A percentile compares a stretch with the other conserved stretches of the same genome.
These are phyloP conservation scores for Eupithecia centaureata DNA, from an alignment of 2,888 invertebrate species.

Conservation along the genomic window DNA sequence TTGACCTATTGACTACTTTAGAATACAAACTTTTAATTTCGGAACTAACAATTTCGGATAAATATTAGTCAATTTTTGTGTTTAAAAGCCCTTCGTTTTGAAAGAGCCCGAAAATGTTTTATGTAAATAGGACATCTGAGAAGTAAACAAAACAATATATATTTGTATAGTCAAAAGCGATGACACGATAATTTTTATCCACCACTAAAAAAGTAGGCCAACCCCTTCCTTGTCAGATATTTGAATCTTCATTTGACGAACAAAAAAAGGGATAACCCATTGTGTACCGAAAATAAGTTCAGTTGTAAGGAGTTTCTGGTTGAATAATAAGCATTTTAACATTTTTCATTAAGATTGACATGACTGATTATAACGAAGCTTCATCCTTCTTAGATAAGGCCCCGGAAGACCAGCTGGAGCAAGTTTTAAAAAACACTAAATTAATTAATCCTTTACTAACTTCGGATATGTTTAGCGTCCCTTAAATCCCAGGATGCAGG, in stretches of 20 bases:
- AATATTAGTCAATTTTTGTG: not conserved
- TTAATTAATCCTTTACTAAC: slow-evolving; percentile 5
- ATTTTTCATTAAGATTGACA: slow-evolving; percentile 82
- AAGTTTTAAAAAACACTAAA: slow-evolving; percentile 1
- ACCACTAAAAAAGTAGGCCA: slow-evolving; percentile 66
- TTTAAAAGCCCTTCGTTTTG: slow-evolving; percentile 23
- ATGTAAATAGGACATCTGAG: slow-evolving; percentile 56
- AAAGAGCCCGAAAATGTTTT: slow-evolving; percentile 47
- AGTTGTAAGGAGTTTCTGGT: slow-evolving; percentile 74
- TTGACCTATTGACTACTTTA: too few relatives aligned
- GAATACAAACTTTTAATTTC: too few relatives aligned
- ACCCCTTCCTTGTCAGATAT: slow-evolving; percentile 76
- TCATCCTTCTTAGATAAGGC: slow-evolving; percentile 51
- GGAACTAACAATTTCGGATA: not conserved
- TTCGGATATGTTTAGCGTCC: slow-evolving; percentile 6
- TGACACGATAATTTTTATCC: slow-evolving; percentile 70
- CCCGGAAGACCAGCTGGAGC: slow-evolving; percentile 16
- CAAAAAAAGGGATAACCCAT: slow-evolving; percentile 74
- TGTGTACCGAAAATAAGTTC: slow-evolving; percentile 70
- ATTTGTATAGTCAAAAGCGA: slow-evolving; percentile 67
- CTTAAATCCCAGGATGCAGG: slow-evolving; percentile 3
- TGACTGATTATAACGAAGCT: slow-evolving; percentile 68
- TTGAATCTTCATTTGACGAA: slow-evolving; percentile 69
- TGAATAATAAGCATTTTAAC: slow-evolving; percentile 81
- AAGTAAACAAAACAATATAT: slow-evolving; percentile 58